Evolutionary conservation across 1,140 invertebrate genomes (phyloP).

Genomic region (Drosophila sp.): DNA sequence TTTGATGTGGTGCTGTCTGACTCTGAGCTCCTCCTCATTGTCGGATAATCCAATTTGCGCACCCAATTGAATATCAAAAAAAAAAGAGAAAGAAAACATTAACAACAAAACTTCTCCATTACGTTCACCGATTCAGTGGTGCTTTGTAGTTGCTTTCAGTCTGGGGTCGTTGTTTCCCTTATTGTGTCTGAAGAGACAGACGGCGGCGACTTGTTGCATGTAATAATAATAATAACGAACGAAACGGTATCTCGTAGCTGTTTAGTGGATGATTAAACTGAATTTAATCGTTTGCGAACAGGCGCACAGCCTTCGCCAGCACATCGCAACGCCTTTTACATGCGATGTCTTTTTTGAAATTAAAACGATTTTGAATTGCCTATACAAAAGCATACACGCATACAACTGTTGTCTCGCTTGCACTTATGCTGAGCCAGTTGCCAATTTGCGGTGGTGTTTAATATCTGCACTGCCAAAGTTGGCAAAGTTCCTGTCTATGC

Average conservation of each 20-base stretch:
- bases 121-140: slow-evolving; percentile 1
- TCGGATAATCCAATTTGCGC: slow-evolving; percentile 78
- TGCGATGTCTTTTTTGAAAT: slow-evolving; percentile 61
- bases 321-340: slow-evolving; percentile 44
- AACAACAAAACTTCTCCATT: slow-evolving; percentile 16
- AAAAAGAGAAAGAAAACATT: slow-evolving; percentile 13
- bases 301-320: slow-evolving; percentile 66
- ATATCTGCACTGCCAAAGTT: not conserved
- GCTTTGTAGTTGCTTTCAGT: slow-evolving; percentile 35
- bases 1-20: slow-evolving; percentile 31
- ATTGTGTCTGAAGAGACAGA: slow-evolving; percentile 34
- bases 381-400: slow-evolving; percentile 18
- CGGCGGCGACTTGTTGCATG: slow-evolving; percentile 67
- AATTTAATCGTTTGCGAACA: slow-evolving; percentile 85
- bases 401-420: slow-evolving; percentile 54
- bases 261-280: slow-evolving; percentile 85
- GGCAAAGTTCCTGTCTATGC: not conserved
- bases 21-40: slow-evolving; percentile 38
- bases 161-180: slow-evolving; percentile 42
- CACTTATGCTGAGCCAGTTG: slow-evolving; percentile 49
- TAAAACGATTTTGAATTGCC: slow-evolving; percentile 78
- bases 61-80: slow-evolving; percentile 30
- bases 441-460: slow-evolving; percentile 40
- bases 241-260: slow-evolving; percentile 81
- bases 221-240: slow-evolving; percentile 84